These are phyloP conservation scores for Cuculus canorus DNA, from an alignment of 2,797 vertebrate species.

Conservation along the genomic window DNA sequence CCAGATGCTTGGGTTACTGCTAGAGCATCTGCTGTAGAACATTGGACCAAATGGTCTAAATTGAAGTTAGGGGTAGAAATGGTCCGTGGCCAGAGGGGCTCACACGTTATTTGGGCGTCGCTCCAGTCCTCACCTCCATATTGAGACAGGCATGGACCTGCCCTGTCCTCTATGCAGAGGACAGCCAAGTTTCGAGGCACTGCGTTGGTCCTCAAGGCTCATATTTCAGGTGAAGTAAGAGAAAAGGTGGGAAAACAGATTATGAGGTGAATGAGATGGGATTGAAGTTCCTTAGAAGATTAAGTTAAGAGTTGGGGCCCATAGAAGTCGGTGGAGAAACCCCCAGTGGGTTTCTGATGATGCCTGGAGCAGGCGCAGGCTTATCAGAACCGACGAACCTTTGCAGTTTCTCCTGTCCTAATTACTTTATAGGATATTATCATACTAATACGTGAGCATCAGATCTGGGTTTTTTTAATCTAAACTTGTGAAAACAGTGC, in stretches of 20 bases:
- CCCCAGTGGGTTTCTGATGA: background rate
- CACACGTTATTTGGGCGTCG: accelerated
- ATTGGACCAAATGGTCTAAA: background rate
- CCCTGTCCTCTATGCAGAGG: background rate
- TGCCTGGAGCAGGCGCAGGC: background rate
- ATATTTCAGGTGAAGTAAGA: background rate
- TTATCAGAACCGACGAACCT: background rate
- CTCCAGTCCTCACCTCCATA: background rate
- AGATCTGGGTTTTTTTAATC: conserved; percentile 51
- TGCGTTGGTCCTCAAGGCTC: background rate
- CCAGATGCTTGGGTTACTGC: background rate
- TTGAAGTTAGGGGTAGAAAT: background rate
- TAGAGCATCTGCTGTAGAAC: background rate
- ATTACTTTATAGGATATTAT: conserved; percentile 70
- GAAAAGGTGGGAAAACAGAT: background rate
- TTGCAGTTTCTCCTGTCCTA: conserved; percentile 48
- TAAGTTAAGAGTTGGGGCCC: conserved; percentile 12
- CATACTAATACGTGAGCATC: conserved; percentile 66
- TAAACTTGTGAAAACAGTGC: conserved; percentile 79
- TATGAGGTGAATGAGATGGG: background rate
- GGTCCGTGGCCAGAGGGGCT: accelerated
- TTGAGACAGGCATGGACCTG: background rate
- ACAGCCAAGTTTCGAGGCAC: background rate
- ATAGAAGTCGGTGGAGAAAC: background rate
- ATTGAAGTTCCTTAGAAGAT: conserved; percentile 24